These are phyloP conservation scores for Campoletis raptor DNA, from an alignment of 2,888 invertebrate species.

Conservation along the genomic window DNA sequence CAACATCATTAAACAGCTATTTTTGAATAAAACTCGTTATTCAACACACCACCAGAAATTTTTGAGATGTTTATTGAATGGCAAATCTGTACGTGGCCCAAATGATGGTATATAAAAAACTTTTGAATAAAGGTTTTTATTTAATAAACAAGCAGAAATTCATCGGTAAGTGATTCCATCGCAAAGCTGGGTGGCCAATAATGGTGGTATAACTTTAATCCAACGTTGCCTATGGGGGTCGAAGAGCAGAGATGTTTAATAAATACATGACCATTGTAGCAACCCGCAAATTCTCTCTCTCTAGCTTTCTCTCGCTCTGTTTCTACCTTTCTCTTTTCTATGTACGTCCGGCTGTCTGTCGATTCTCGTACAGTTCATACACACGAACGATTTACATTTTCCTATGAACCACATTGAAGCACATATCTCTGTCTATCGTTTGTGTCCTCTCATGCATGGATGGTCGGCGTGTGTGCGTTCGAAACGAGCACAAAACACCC, in stretches of 20 bases:
- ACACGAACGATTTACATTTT: slow-evolving; percentile 71
- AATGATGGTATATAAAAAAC: no score
- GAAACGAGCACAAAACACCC: slow-evolving; percentile 52
- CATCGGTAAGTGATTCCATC: not conserved
- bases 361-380: slow-evolving; percentile 75
- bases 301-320: slow-evolving; percentile 1
- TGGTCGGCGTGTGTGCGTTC: slow-evolving; percentile 30
- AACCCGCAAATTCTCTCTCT: slow-evolving; percentile 39
- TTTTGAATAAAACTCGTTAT: no score
- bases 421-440: slow-evolving; percentile 31
- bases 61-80: no score
- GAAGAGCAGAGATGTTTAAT: slow-evolving; percentile 75
- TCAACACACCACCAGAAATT: no score
- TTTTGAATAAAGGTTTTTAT: not conserved
- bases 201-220: slow-evolving; percentile 20
- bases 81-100: no score
- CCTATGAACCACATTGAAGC: slow-evolving; percentile 48
- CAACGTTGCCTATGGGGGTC: slow-evolving; percentile 44
- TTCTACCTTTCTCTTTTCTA: slow-evolving; percentile 21
- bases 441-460: slow-evolving; percentile 55
- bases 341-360: slow-evolving; percentile 55
- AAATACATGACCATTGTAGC: slow-evolving; percentile 75
- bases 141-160: not conserved
- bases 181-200: not conserved
- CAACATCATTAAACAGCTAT: not conserved